A percentile compares a stretch with the other conserved stretches of the same genome.
Evolutionary conservation across 2,888 invertebrate genomes (phyloP).

Genomic region (Cremastinae sp.): DNA sequence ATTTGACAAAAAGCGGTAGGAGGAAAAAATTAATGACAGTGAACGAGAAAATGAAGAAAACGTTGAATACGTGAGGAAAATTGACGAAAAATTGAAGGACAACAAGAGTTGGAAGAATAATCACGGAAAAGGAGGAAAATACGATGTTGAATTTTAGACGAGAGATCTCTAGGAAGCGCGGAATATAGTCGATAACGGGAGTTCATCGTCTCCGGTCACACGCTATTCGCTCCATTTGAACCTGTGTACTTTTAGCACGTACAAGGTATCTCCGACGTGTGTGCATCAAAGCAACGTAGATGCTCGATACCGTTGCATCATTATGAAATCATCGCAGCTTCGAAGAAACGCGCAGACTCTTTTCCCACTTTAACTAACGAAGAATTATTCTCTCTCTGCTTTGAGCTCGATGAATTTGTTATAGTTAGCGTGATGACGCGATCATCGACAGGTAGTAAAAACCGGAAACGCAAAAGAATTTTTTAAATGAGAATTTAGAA

Average conservation of each 20-base stretch:
- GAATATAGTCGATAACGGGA: conserved; percentile 58
- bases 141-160: conserved; percentile 5
- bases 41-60: too few species aligned
- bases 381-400: conserved; percentile 5
- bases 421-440: background rate
- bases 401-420: background rate
- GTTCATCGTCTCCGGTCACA: conserved; percentile 56
- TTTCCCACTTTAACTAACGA: conserved; percentile 35
- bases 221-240: conserved; percentile 27
- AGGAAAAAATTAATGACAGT: too few species aligned
- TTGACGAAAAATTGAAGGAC: too few species aligned
- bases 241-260: background rate
- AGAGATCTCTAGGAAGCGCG: conserved; percentile 40
- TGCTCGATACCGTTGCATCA: conserved; percentile 69
- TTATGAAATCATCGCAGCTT: conserved; percentile 68
- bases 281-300: background rate
- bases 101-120: too few species aligned
- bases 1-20: too few species aligned
- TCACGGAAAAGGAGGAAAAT: too few species aligned
- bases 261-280: background rate
- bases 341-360: conserved; percentile 47
- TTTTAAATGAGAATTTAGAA: too few species aligned
- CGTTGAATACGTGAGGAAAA: too few species aligned
- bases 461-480: too few species aligned
- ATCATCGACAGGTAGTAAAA: too few species aligned